Base-by-base conservation (phyloP, 2,113 vertebrate species). In the Bujurquina vittata region DNA sequence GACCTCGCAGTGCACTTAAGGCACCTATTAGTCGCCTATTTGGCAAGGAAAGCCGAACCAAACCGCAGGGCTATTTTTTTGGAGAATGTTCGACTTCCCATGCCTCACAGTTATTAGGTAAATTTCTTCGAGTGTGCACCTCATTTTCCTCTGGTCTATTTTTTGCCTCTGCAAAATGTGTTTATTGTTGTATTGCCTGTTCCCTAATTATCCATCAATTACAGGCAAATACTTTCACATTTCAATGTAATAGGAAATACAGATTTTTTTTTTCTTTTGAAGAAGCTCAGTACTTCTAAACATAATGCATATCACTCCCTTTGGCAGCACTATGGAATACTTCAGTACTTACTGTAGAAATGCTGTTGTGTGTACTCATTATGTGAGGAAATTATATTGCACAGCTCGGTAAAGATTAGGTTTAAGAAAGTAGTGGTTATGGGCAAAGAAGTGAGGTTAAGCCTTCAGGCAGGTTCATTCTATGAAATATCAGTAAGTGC, bases 21-120 rank as follows among this genome's bases (percentile, higher is more conserved):
- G 85, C 86, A 91, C 81, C 90, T 92, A 91, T 91, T 92, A 85
- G 88, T 77, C 79, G 52, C 77, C 72, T 84, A 85, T 90, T 80
- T 83, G 81, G 69, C 37, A 46, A 52, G 81, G 65, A 73, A 82
- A 77, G 84, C 79, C 73, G 67, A 88, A 82, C 46, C 56, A 61
- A 78, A 81, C 67, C 58, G 7, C 73, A 43, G 35, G 40, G 22
- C 73, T 75, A 40, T 83, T 90, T 86, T 75, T 85, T 46, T 22
- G 35, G 37, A 79, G 59, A 80, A 77, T 61, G 62, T 81, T 65
- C 63, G 82, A 69, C 22, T 78, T 74, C 80, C 55, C 15, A 22
- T 80, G 59, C 79, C 65, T 37, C 43, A 37, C 33, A 20, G 72
- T 83, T 79, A 87, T 84, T 86, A 26, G 80, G 79, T 82, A 43